Conservation (phyloP, 2,888 invertebrate genomes). For the Troides aeacus region DNA sequence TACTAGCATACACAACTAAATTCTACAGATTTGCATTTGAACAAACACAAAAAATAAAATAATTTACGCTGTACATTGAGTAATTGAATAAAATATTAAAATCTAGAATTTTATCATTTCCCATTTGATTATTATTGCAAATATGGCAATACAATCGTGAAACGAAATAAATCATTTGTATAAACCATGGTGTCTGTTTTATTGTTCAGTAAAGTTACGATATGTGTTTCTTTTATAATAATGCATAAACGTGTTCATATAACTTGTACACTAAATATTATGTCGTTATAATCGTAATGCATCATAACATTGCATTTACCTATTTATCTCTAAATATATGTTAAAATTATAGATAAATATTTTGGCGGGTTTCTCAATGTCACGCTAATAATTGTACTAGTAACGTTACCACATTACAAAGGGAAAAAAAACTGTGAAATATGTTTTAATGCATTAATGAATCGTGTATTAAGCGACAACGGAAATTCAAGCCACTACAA, state of each 20-base stretch:
- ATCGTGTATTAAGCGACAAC: constrained; percentile 41
- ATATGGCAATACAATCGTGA: constrained; percentile 24
- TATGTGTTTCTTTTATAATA: constrained; percentile 29
- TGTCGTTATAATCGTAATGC: constrained; percentile 30
- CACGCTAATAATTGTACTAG: constrained; percentile 30
- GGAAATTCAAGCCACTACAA: constrained; percentile 65
- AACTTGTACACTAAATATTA: constrained; percentile 26
- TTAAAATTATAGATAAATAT: constrained; percentile 23
- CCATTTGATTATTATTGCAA: constrained; percentile 30
- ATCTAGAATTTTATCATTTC: constrained; percentile 54
- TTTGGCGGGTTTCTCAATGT: constrained; percentile 32
- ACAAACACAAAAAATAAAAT: constrained; percentile 68
- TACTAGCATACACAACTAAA: constrained; percentile 67
- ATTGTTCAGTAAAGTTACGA: constrained; percentile 26
- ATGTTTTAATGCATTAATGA: constrained; percentile 32
- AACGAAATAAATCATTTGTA: background rate
- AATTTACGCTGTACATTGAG: constrained; percentile 74
- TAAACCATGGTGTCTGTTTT: constrained; percentile 4
- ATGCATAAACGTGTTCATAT: constrained; percentile 16
- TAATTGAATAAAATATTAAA: constrained; percentile 49
- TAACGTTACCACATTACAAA: constrained; percentile 19
- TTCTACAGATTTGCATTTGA: constrained; percentile 60
- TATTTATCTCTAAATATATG: constrained; percentile 23
- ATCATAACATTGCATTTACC: constrained; percentile 29
- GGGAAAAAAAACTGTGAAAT: constrained; percentile 24